Conservation (phyloP, 1,140 invertebrate species). For the Hypsibius dujardini region DNA sequence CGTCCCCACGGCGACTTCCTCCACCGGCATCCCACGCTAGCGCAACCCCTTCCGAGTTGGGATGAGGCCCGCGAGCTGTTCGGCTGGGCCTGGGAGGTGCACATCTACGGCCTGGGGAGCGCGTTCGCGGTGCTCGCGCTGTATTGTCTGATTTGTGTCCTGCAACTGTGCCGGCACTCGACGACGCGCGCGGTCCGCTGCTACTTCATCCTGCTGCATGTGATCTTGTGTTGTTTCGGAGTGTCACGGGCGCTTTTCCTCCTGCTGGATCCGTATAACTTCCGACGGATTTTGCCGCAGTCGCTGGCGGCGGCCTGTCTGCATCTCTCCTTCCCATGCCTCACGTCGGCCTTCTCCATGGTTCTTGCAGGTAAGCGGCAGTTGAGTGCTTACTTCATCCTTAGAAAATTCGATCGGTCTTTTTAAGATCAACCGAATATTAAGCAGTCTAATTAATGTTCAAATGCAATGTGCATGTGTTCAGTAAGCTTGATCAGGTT, state of each 20-base stretch:
- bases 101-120: background rate
- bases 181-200: background rate
- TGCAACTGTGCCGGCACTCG: background rate
- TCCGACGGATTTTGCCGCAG: background rate
- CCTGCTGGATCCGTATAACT: constrained; percentile 9
- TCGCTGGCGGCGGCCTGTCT: background rate
- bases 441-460: too few species aligned
- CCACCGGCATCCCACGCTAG: background rate
- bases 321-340: background rate
- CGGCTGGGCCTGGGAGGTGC: background rate
- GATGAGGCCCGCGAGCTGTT: background rate
- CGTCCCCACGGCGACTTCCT: background rate
- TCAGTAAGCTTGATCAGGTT: background rate
- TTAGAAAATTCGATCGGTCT: too few species aligned
- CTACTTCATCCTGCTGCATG: background rate
- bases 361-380: background rate
- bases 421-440: too few species aligned
- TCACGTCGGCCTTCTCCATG: constrained; percentile 9
- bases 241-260: background rate
- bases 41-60: background rate
- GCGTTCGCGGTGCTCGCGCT: background rate
- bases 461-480: too few species aligned
- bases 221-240: background rate
- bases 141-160: background rate
- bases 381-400: too few species aligned